These are phyloP conservation scores for Caenorhabditis plicata DNA, from an alignment of 2,888 invertebrate species.

Conservation along the genomic window DNA sequence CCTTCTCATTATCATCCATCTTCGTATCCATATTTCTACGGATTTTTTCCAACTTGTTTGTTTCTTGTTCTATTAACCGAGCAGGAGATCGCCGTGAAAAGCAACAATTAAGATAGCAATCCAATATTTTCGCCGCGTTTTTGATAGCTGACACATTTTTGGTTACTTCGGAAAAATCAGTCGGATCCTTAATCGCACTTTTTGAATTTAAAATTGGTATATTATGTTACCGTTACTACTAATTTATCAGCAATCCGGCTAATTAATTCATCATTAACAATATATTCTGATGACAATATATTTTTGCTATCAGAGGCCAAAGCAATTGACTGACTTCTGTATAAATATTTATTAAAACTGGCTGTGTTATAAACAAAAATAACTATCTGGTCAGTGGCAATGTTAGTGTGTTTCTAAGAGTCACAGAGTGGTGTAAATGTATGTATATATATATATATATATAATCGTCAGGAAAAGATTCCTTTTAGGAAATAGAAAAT, in stretches of 20 bases:
- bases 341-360: too few relatives aligned
- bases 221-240: conserved; percentile 2
- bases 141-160: conserved; percentile 9
- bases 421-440: too few relatives aligned
- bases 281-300: too few relatives aligned
- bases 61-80: conserved; percentile 1
- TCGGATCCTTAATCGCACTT: conserved; percentile 3
- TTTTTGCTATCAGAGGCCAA: too few relatives aligned
- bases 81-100: background rate
- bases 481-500: too few relatives aligned
- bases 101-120: background rate
- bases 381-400: too few relatives aligned
- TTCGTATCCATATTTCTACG: conserved; percentile 1
- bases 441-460: too few relatives aligned
- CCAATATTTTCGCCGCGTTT: conserved; percentile 9
- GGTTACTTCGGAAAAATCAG: conserved; percentile 4
- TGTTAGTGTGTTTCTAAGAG: too few relatives aligned
- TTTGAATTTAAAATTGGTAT: background rate
- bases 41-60: conserved; percentile 3
- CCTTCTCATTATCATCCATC: too few relatives aligned
- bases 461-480: conserved; percentile 28
- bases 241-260: conserved; percentile 18
- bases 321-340: too few relatives aligned
- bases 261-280: conserved; percentile 14
- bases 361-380: too few relatives aligned